These are phyloP conservation scores for Heterotilapia buettikoferi DNA, from an alignment of 2,113 vertebrate genomes.

Conservation along the genomic window DNA sequence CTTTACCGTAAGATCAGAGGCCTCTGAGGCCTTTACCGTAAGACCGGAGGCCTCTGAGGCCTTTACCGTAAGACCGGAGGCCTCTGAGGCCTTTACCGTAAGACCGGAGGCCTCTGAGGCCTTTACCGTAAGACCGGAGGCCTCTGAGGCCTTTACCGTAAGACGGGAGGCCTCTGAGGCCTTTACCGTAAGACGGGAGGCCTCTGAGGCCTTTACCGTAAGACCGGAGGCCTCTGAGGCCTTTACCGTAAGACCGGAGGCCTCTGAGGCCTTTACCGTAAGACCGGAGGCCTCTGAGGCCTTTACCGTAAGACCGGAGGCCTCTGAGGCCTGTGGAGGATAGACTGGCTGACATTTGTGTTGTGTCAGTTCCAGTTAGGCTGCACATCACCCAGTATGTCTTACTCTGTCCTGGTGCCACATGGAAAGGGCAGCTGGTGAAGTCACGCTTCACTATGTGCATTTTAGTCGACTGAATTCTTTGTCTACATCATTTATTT, in stretches of 20 bases:
- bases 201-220: too few species aligned
- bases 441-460: neutral
- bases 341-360: neutral
- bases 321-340: too few species aligned
- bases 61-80: accelerated
- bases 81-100: accelerated
- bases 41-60: accelerated
- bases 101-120: accelerated
- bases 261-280: accelerated
- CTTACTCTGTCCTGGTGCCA: neutral
- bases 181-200: too few species aligned
- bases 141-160: too few species aligned
- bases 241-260: too few species aligned
- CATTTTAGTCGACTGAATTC: neutral
- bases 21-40: accelerated
- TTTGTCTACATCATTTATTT: accelerated
- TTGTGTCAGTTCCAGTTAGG: neutral
- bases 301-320: too few species aligned
- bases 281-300: too few species aligned
- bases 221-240: accelerated
- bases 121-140: too few species aligned
- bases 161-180: too few species aligned
- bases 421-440: neutral
- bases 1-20: accelerated
- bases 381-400: neutral